Evolutionary conservation across 2,888 invertebrate genomes (phyloP).

Genomic region (Dyspetes luteomarginatus): DNA sequence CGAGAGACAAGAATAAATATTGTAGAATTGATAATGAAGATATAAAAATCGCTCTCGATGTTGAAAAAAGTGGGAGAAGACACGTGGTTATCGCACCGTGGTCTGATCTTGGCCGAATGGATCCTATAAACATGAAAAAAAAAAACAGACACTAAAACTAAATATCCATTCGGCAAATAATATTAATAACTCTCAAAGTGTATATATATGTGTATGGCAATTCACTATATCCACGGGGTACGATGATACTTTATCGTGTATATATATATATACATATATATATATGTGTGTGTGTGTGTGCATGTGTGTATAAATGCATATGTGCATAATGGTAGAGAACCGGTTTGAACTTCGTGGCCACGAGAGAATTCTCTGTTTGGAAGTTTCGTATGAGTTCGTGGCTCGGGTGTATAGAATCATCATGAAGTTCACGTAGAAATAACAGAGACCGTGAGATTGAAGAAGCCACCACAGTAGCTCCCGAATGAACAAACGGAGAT

Average conservation of each 20-base stretch:
- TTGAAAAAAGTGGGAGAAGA: slow-evolving; percentile 7
- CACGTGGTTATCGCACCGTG: background rate
- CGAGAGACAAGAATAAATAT: slow-evolving; percentile 4
- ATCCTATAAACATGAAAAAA: slow-evolving; percentile 50
- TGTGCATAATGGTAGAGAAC: slow-evolving; percentile 42
- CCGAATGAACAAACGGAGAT: slow-evolving; percentile 3
- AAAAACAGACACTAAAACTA: slow-evolving; percentile 59
- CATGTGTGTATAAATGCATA: slow-evolving; percentile 34
- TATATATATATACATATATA: slow-evolving; percentile 38
- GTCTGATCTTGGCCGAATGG: slow-evolving; percentile 16
- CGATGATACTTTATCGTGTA: background rate
- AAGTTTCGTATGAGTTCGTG: slow-evolving; percentile 30
- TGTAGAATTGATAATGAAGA: no score
- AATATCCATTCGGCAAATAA: slow-evolving; percentile 61
- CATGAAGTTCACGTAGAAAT: slow-evolving; percentile 18
- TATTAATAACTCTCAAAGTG: slow-evolving; percentile 61
- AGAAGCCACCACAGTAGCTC: slow-evolving; percentile 6
- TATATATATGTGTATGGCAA: background rate
- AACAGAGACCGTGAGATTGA: slow-evolving; percentile 16
- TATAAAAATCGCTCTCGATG: slow-evolving; percentile 9
- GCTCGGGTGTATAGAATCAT: slow-evolving; percentile 1
- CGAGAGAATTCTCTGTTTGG: slow-evolving; percentile 42
- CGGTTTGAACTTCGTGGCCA: slow-evolving; percentile 63
- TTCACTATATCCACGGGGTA: background rate
- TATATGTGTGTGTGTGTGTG: slow-evolving; percentile 39